Percentiles rank a stretch among this genome's conserved stretches.
Conservation (phyloP, 2,113 vertebrate genomes). For the Hystrix brachyura region DNA sequence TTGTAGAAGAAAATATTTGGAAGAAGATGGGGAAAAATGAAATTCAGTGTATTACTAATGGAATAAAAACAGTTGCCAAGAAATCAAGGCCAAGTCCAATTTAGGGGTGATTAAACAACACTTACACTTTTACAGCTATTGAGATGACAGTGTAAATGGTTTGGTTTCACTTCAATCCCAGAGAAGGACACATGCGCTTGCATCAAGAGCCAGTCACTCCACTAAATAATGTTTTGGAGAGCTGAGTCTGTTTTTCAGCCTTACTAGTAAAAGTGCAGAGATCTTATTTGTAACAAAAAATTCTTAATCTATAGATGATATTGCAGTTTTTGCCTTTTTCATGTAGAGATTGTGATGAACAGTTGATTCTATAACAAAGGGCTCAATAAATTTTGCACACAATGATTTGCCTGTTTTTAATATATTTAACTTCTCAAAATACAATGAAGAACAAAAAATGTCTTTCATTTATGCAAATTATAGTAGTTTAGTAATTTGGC, state of each 20-base stretch:
- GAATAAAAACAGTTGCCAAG: constrained; percentile 65
- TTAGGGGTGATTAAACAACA: constrained; percentile 73
- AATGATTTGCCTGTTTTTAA: not conserved
- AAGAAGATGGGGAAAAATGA: not conserved
- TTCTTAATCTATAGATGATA: not conserved
- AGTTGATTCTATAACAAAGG: not conserved
- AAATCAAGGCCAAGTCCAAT: constrained; percentile 57
- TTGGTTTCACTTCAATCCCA: constrained; percentile 48
- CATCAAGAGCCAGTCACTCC: not conserved
- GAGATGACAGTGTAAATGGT: constrained; percentile 59
- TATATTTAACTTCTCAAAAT: not conserved
- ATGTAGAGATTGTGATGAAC: not conserved
- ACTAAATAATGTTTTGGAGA: not conserved
- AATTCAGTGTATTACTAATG: constrained; percentile 43
- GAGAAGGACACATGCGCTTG: constrained; percentile 28
- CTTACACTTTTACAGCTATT: constrained; percentile 71
- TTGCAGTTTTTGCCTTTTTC: constrained; percentile 26
- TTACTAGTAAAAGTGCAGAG: not conserved
- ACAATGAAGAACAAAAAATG: not conserved
- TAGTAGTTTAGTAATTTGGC: not conserved
- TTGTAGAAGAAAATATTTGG: constrained; percentile 58
- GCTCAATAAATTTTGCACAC: not conserved
- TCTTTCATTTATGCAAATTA: not conserved
- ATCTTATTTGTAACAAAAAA: not conserved
- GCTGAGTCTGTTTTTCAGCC: not conserved